Percentiles rank a stretch among this genome's conserved stretches.
Evolutionary conservation across 2,797 vertebrate genomes (phyloP).

Genomic region (Paratrypauchen microcephalus): DNA sequence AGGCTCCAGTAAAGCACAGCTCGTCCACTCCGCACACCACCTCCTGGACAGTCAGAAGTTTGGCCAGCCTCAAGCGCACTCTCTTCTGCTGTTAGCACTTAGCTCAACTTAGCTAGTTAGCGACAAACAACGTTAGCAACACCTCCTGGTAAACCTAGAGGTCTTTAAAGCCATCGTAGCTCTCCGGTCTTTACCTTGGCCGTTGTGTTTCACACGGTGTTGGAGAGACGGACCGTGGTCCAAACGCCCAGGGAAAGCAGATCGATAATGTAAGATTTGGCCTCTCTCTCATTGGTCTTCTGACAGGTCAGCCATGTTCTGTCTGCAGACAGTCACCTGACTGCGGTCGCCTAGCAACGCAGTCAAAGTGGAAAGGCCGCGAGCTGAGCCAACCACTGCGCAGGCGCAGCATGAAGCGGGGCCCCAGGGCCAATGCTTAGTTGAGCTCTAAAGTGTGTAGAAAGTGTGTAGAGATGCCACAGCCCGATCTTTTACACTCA

Average conservation of each 20-base stretch:
- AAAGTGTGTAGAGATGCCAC: background rate
- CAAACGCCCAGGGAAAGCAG: conserved; percentile 46
- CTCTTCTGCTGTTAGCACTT: conserved; percentile 56
- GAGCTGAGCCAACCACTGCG: conserved; percentile 16
- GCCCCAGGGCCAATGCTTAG: background rate
- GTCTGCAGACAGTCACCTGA: conserved; percentile 82
- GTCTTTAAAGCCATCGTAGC: background rate
- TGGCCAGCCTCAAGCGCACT: conserved; percentile 19
- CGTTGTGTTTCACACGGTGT: conserved; percentile 27
- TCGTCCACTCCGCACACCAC: background rate
- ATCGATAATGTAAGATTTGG: conserved; percentile 68
- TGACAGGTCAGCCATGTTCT: conserved; percentile 81
- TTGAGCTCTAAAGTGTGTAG: background rate
- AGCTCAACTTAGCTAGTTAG: conserved; percentile 62
- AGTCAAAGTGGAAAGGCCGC: conserved; percentile 46
- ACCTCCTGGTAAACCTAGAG: background rate
- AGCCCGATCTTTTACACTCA: background rate
- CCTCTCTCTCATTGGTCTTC: conserved; percentile 76
- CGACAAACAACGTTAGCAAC: conserved; percentile 37
- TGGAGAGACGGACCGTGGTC: conserved; percentile 38
- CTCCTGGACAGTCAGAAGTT: conserved; percentile 1
- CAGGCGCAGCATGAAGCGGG: background rate
- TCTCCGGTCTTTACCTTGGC: conserved; percentile 57
- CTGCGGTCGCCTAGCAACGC: conserved; percentile 71
- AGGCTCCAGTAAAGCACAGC: conserved; percentile 6